A percentile compares a stretch with the other conserved stretches of the same genome.
phyloP scores from a whole-genome alignment of 1,140 invertebrate genomes.

The Drosophila aff. region DNA sequence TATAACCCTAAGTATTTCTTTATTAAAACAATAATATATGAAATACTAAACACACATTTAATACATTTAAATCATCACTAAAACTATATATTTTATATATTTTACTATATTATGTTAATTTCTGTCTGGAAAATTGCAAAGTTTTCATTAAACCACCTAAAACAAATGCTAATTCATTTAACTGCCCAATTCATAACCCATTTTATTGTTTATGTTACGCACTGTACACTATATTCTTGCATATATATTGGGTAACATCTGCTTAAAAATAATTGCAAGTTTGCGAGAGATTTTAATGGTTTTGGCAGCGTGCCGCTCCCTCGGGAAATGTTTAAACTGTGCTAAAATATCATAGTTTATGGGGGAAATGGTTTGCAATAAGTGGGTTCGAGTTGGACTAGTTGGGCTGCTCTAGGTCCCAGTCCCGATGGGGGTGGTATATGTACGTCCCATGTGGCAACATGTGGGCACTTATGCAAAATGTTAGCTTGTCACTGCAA shows the following conservation, averaged over 20 bases:
- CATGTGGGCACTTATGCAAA: conserved; percentile 79
- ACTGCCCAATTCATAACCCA: not conserved
- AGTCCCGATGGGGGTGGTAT: conserved; percentile 23
- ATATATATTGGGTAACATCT: conserved; percentile 68
- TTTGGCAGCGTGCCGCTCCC: conserved; percentile 47
- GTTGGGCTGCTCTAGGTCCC: conserved; percentile 16
- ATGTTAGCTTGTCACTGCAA: conserved; percentile 64
- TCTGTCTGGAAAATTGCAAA: too few species aligned
- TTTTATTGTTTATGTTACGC: conserved; percentile 1
- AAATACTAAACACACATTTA: too few species aligned
- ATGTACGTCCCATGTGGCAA: conserved; percentile 61
- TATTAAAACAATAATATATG: too few species aligned
- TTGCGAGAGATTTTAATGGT: conserved; percentile 74
- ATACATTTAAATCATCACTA: too few species aligned
- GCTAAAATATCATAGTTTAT: conserved; percentile 78
- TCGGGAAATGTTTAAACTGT: conserved; percentile 50
- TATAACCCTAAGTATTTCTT: not conserved
- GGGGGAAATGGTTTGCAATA: conserved; percentile 12
- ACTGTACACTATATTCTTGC: conserved; percentile 24
- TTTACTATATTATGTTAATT: too few species aligned
- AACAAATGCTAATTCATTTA: not conserved
- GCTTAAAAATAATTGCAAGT: conserved; percentile 74
- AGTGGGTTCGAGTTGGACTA: conserved; percentile 19
- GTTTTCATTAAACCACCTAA: not conserved
- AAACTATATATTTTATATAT: not conserved